phyloP scores from a whole-genome alignment of 1,140 invertebrate species.

The Drosophila sp. region DNA sequence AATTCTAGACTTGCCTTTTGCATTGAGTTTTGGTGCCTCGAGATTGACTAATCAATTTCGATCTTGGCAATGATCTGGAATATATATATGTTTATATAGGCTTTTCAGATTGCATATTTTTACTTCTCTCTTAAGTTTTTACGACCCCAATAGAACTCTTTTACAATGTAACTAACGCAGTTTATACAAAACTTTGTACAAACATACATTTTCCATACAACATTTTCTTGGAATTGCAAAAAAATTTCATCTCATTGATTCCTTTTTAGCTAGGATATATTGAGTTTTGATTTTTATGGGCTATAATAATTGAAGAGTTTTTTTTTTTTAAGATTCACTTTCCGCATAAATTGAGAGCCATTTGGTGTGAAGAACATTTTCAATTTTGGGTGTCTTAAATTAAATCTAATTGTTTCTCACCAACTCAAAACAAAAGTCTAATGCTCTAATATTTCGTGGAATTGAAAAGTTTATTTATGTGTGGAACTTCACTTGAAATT shows the following conservation, averaged over 20 bases:
- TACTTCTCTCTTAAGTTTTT: too few relatives aligned
- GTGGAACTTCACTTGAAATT: slow-evolving; percentile 16
- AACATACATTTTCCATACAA: too few relatives aligned
- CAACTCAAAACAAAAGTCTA: not conserved
- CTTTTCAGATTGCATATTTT: too few relatives aligned
- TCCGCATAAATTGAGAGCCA: not conserved
- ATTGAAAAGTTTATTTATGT: slow-evolving; percentile 11
- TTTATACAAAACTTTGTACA: too few relatives aligned
- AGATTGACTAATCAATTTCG: too few relatives aligned
- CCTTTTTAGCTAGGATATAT: not conserved
- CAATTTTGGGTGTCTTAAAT: not conserved
- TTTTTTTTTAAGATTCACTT: not conserved
- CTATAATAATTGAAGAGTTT: not conserved
- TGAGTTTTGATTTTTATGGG: not conserved
- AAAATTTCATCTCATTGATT: not conserved
- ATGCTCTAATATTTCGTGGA: not conserved
- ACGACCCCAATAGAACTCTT: too few relatives aligned
- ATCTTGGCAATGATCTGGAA: too few relatives aligned
- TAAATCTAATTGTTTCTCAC: not conserved
- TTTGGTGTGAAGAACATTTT: slow-evolving; percentile 3
- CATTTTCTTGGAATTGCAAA: not conserved
- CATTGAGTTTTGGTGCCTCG: too few relatives aligned
- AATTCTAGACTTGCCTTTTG: too few relatives aligned
- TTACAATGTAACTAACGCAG: too few relatives aligned
- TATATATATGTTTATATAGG: too few relatives aligned